Base-by-base conservation (phyloP, 2,888 invertebrate species). In the Allophyes oxyacanthae region DNA sequence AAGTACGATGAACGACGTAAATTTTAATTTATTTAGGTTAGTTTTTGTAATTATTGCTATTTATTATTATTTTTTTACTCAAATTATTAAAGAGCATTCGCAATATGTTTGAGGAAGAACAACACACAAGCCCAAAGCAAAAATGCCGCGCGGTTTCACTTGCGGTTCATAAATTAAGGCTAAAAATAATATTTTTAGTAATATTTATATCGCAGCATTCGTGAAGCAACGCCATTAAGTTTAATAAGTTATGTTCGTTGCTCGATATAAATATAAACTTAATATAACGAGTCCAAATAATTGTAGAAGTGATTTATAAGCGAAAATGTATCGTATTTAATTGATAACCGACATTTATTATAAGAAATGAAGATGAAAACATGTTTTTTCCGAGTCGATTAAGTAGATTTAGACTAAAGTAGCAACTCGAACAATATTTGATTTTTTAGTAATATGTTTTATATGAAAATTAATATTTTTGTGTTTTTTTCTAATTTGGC, bases 151-250 rank as follows among this genome's bases (percentile, higher is more conserved):
- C 71, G 77, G 71, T 64, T 64, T 52, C 59, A 63, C 60, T 58
- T 54, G 59, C 49, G 56, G 44, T 25, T 28, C 28, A 7, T 45
- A 11, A 44, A 48, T 15, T 40, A 41, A 37, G 25, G 30, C 33
- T 57, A 57, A 46, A 41, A 41, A 55, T 45, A 34, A 33, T 53
- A 11, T 50, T 68, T 28, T 58, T 69, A 62, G 54, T 64, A 15
- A 55, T n/a, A 40, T 55, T 56, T 54, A 41, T 67, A 36, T 54
- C 41, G 50, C 40, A 48, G 38, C 14, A 53, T 54, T 63, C 44
- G 52, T 55, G 49, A 75, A 76, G 83, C 83, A 82, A 84, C 83
- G 84, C 83, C 82, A 83, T 85, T 81, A 68, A 74, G 68, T 79
- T 69, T 77, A 75, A 70, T 57, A 58, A 66, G 61, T 67, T 75